These are phyloP conservation scores for Patella ulyssiponensis DNA, from an alignment of 2,888 invertebrate species.

Conservation along the genomic window DNA sequence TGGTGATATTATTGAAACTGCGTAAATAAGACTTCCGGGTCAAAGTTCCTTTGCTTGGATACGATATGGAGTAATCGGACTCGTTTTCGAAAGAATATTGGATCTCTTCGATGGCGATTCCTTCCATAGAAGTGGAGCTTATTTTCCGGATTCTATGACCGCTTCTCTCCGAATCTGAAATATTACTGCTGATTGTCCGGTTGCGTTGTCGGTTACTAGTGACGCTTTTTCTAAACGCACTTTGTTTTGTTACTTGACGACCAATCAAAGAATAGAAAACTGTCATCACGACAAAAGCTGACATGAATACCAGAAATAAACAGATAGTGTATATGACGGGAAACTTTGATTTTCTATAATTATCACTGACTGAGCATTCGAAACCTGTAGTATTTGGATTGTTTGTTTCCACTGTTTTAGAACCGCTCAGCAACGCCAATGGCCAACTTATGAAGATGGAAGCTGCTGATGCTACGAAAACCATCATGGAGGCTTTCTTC, in stretches of 20 bases:
- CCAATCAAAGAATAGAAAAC: conserved; percentile 48
- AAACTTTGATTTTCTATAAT: conserved; percentile 35
- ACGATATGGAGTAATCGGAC: conserved; percentile 29
- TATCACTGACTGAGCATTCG: conserved; percentile 51
- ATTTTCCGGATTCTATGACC: not conserved
- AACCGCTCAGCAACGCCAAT: conserved; percentile 44
- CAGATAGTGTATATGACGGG: conserved; percentile 44
- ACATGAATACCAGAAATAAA: conserved; percentile 44
- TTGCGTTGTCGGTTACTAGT: not conserved
- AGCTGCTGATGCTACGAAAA: conserved; percentile 39
- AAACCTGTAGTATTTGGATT: conserved; percentile 45
- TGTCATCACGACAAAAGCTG: conserved; percentile 34
- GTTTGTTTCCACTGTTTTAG: conserved; percentile 38
- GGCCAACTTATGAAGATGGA: conserved; percentile 46
- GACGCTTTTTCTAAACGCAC: conserved; percentile 35
- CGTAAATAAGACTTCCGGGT: conserved; percentile 21
- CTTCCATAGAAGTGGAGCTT: not conserved
- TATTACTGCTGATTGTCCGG: not conserved
- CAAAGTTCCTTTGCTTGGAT: conserved; percentile 20
- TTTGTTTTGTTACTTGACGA: conserved; percentile 38
- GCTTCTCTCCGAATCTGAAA: not conserved
- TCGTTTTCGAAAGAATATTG: conserved; percentile 33
- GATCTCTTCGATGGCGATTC: conserved; percentile 5
- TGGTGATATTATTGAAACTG: conserved; percentile 26
- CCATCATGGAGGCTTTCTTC: conserved; percentile 41